Base-by-base conservation (phyloP, 2,113 vertebrate genomes). In the Gymnocephalus cernua region DNA sequence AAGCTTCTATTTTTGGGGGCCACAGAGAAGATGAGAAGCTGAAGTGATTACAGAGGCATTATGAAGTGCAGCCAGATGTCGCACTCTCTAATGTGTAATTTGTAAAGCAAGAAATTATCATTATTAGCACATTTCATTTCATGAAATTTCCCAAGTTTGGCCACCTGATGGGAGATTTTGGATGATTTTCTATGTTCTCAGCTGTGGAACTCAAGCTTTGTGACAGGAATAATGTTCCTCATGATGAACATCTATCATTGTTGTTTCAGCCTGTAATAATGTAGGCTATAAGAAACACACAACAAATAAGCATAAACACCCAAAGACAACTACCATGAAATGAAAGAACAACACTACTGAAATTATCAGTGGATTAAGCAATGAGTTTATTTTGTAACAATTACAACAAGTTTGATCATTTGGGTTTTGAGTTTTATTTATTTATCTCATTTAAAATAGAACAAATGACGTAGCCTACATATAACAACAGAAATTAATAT, bases 11-110 rank as follows among this genome's bases (percentile, higher is more conserved):
- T 47, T 57, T 65, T 16, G 44, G 64, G 15, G 47, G 8, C 25
- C 4, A 45, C 13, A 29, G 32, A 58, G 23, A 27, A 29, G 35
- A 44, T 19, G 23, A 10, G 10, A 62, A 47, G 58, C 45, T 61
- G 63, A 53, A 23, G 19, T 61, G 47, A 53, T 53, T 19, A 41
- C 35, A 32, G 19, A 59, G 25, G 1, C 14, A 32, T 66, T 74
- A 23, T n/a, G 62, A n/a, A 74, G 32, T 69, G 47, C 38, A 38
- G 38, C 64, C 72, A 68, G 45, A 68, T 75, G 71, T 73, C 53
- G 16, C 35, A 38, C 35, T 73, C 32, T 48, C 54, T 47, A 15
- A 1, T 35, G 15, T 72, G 38, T 71, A 79, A 63, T 10, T n/a
- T 25, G 32, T 12, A 54, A 21, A 5, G 10, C 19, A 47, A 57